Evolutionary conservation across 2,113 vertebrate genomes (phyloP).

Genomic region (Amblyopsis rosae): DNA sequence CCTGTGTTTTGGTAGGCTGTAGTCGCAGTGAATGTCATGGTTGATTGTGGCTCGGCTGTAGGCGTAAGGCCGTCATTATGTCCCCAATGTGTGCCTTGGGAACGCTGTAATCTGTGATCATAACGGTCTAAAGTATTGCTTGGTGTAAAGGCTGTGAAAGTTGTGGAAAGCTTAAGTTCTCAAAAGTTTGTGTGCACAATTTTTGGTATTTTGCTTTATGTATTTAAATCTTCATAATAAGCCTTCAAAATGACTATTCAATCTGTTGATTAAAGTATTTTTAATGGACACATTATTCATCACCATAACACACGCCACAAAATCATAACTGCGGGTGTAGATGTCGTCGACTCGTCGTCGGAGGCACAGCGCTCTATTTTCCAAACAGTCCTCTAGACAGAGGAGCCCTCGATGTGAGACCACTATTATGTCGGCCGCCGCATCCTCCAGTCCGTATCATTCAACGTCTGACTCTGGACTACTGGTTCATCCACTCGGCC

Average conservation of each 20-base stretch:
- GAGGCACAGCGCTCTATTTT: not conserved
- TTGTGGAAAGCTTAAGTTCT: not conserved
- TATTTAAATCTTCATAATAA: not conserved
- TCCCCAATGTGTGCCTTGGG: slow-evolving; percentile 41
- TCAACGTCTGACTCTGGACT: slow-evolving; percentile 1
- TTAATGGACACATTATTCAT: not conserved
- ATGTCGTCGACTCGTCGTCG: too few species aligned
- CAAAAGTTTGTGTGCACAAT: slow-evolving; percentile 6
- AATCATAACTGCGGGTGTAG: too few species aligned
- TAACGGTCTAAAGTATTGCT: slow-evolving; percentile 11
- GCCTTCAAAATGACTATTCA: not conserved
- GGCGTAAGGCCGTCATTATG: slow-evolving; percentile 37
- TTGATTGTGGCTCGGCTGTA: slow-evolving; percentile 36
- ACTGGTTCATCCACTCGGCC: slow-evolving; percentile 4
- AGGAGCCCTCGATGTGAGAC: not conserved
- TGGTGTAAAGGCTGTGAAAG: slow-evolving; percentile 12
- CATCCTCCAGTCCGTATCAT: slow-evolving; percentile 5
- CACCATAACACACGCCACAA: not conserved
- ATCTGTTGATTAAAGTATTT: not conserved
- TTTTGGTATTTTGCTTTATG: not conserved
- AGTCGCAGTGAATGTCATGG: slow-evolving; percentile 16
- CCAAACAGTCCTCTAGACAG: not conserved
- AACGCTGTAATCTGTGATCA: slow-evolving; percentile 43
- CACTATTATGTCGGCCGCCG: not conserved
- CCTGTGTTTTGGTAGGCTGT: slow-evolving; percentile 25